Percentiles rank a stretch among this genome's conserved stretches.
phyloP scores from a whole-genome alignment of 2,888 invertebrate species.

The Ephialtes manifestator region DNA sequence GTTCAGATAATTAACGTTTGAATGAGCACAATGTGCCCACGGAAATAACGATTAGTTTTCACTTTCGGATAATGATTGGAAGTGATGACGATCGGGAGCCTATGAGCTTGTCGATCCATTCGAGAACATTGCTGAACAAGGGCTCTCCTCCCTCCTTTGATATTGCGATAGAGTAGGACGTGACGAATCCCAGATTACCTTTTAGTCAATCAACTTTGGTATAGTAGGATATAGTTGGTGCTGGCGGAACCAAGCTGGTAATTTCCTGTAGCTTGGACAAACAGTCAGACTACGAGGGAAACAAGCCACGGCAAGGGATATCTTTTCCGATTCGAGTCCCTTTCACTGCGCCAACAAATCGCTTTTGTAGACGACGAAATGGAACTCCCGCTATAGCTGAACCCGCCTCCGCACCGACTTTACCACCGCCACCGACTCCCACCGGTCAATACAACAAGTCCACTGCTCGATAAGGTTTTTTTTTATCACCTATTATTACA shows the following conservation, averaged over 20 bases:
- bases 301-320: slow-evolving; percentile 52
- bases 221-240: slow-evolving; percentile 35
- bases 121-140: not conserved
- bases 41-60: slow-evolving; percentile 10
- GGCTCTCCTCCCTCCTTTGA: not conserved
- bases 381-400: slow-evolving; percentile 7
- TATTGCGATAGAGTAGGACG: slow-evolving; percentile 26
- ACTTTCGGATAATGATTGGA: slow-evolving; percentile 15
- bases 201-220: slow-evolving; percentile 59
- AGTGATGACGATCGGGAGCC: slow-evolving; percentile 17
- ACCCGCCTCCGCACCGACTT: slow-evolving; percentile 14
- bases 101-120: slow-evolving; percentile 18
- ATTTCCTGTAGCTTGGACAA: slow-evolving; percentile 68
- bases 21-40: not conserved
- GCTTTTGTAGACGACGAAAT: slow-evolving; percentile 55
- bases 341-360: slow-evolving; percentile 57
- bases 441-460: slow-evolving; percentile 37
- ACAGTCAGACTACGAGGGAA: slow-evolving; percentile 44
- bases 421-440: slow-evolving; percentile 10
- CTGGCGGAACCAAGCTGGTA: slow-evolving; percentile 61
- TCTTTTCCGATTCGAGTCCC: slow-evolving; percentile 59
- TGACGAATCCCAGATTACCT: slow-evolving; percentile 59
- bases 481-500: slow-evolving; percentile 16
- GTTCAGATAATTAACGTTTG: slow-evolving; percentile 45
- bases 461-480: slow-evolving; percentile 21